These are phyloP conservation scores for Piezodorus guildinii DNA, from an alignment of 1,140 invertebrate genomes.

Conservation along the genomic window DNA sequence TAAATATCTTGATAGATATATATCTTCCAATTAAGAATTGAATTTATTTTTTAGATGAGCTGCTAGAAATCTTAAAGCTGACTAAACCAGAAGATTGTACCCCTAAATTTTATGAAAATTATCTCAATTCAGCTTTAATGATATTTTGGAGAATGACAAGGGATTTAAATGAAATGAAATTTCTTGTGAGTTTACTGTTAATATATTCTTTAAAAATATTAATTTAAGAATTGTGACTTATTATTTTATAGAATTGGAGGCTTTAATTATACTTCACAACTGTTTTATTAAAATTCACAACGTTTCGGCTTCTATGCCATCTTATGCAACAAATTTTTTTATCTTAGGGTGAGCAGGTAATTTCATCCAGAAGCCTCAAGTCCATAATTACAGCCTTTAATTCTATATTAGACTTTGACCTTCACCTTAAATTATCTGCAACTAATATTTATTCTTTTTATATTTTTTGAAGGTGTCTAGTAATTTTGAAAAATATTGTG, in stretches of 20 bases:
- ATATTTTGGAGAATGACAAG: slow-evolving; percentile 69
- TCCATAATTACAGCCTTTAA: too few species aligned
- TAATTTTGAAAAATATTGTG: slow-evolving; percentile 28
- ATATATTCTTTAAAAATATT: background rate
- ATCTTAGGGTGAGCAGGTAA: too few species aligned
- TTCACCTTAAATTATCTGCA: too few species aligned
- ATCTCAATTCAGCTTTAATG: slow-evolving; percentile 64
- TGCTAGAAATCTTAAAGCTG: slow-evolving; percentile 56
- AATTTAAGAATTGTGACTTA: slow-evolving; percentile 9
- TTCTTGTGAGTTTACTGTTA: slow-evolving; percentile 43
- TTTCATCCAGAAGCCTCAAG: too few species aligned
- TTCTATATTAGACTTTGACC: too few species aligned
- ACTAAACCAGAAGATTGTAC: slow-evolving; percentile 33
- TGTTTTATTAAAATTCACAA: too few species aligned
- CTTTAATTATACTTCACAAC: too few species aligned
- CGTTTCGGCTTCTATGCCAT: too few species aligned
- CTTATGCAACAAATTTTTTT: too few species aligned
- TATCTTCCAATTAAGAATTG: background rate
- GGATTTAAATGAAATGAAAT: slow-evolving; percentile 60
- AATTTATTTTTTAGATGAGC: slow-evolving; percentile 42
- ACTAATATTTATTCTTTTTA: too few species aligned
- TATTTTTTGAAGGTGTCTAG: slow-evolving; percentile 27
- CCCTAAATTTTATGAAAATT: slow-evolving; percentile 59
- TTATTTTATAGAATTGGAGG: too few species aligned
- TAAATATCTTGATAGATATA: too few species aligned